Conservation (phyloP, 2,113 vertebrate species). For the Macquaria australasica region DNA sequence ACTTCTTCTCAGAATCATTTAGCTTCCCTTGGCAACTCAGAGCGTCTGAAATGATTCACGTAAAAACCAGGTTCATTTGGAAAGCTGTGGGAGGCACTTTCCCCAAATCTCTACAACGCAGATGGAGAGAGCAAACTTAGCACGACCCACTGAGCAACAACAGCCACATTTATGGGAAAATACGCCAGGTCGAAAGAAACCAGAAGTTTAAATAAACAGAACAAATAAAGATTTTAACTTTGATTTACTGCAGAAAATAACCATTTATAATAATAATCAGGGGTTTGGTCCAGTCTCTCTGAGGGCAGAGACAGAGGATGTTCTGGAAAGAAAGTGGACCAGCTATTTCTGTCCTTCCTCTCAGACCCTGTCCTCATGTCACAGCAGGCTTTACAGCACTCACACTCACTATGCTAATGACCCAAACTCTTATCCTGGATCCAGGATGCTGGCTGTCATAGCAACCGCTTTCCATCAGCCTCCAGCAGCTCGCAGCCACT, state of each 20-base stretch:
- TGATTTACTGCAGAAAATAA: background rate
- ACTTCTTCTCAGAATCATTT: no score
- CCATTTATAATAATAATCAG: background rate
- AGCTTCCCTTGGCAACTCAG: no score
- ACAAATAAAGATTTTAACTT: background rate
- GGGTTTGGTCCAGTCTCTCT: background rate
- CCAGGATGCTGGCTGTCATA: constrained; percentile 47
- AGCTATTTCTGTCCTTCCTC: constrained; percentile 39
- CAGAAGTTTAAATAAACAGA: background rate
- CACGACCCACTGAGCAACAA: no score
- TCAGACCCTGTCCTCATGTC: constrained; percentile 26
- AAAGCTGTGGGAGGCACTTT: no score
- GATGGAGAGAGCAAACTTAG: no score
- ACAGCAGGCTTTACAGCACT: constrained; percentile 11
- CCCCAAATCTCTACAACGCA: no score
- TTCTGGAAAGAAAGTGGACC: constrained; percentile 28
- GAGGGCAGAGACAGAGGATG: background rate
- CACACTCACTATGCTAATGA: constrained; percentile 35
- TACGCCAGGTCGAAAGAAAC: no score
- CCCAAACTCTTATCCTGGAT: constrained; percentile 49
- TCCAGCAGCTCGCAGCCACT: constrained; percentile 27
- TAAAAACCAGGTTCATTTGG: no score
- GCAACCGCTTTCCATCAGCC: constrained; percentile 47
- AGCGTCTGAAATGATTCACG: no score
- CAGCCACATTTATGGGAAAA: no score